These are phyloP conservation scores for Cyprinodon diabolis DNA, from an alignment of 2,797 vertebrate species.

Conservation along the genomic window DNA sequence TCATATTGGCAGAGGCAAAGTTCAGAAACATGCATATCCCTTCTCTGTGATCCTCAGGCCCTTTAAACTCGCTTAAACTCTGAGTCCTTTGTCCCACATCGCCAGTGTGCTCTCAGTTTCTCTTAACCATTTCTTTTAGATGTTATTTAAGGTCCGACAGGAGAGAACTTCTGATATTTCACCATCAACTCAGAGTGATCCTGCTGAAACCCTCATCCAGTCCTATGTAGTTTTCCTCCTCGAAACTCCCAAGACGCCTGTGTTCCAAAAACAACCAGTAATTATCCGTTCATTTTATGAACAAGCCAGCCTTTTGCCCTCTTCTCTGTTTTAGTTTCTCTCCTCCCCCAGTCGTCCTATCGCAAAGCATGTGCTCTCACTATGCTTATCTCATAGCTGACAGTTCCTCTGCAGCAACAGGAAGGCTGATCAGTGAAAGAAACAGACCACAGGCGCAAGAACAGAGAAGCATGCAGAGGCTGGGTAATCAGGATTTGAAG, in stretches of 20 bases:
- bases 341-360: slow-evolving; percentile 14
- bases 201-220: slow-evolving; percentile 10
- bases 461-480: slow-evolving; percentile 35
- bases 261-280: slow-evolving; percentile 26
- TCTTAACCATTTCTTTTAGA: slow-evolving; percentile 53
- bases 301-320: slow-evolving; percentile 49
- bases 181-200: slow-evolving; percentile 28
- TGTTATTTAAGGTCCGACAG: slow-evolving; percentile 38
- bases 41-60: slow-evolving; percentile 47
- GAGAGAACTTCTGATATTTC: slow-evolving; percentile 51
- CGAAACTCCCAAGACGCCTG: not conserved
- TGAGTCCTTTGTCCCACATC: slow-evolving; percentile 32
- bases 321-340: slow-evolving; percentile 37
- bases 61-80: slow-evolving; percentile 40
- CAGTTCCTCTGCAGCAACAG: slow-evolving; percentile 79
- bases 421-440: slow-evolving; percentile 68
- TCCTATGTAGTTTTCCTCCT: slow-evolving; percentile 11
- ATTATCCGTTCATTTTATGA: slow-evolving; percentile 39
- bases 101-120: slow-evolving; percentile 51
- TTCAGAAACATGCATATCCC: slow-evolving; percentile 60
- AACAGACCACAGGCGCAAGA: slow-evolving; percentile 62
- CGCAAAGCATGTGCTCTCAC: slow-evolving; percentile 56
- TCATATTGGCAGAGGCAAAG: slow-evolving; percentile 53
- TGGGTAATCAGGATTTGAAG: slow-evolving; percentile 52
- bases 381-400: slow-evolving; percentile 74